phyloP scores from a whole-genome alignment of 2,797 vertebrate genomes.

The Coendou prehensilis region DNA sequence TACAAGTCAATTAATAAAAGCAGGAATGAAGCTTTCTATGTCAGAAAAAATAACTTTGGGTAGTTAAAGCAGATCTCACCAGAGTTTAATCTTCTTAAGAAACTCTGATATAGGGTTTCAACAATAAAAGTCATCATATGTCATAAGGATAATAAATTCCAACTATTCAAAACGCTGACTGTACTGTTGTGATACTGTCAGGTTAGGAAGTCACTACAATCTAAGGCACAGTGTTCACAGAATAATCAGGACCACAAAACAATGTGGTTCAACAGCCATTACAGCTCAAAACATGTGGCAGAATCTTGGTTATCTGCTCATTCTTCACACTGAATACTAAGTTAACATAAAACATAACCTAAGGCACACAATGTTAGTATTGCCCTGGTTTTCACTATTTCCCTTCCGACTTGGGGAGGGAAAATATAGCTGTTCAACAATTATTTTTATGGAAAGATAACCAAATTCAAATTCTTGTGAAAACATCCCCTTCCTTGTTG shows the following conservation, averaged over 20 bases:
- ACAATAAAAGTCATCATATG: slow-evolving; percentile 4
- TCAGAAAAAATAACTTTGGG: background rate
- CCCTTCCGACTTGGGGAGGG: background rate
- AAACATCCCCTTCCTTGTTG: background rate
- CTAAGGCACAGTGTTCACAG: background rate
- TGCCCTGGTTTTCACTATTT: slow-evolving; percentile 17
- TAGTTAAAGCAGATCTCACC: slow-evolving; percentile 13
- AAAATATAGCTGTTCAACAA: background rate
- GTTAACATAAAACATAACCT: background rate
- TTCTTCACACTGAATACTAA: background rate
- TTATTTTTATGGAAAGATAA: background rate
- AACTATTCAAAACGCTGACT: slow-evolving; percentile 41
- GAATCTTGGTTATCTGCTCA: background rate
- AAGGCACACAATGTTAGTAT: background rate
- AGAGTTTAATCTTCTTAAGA: background rate
- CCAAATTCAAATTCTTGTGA: background rate
- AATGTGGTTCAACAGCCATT: background rate
- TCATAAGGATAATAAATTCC: slow-evolving; percentile 16
- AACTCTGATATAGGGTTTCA: background rate
- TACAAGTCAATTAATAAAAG: background rate
- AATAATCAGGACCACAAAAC: background rate
- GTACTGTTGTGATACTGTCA: background rate
- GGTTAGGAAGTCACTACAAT: slow-evolving; percentile 25
- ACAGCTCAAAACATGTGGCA: background rate
- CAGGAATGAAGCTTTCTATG: background rate